Percentiles rank a stretch among this genome's conserved stretches.
Evolutionary conservation across 1,140 invertebrate species (phyloP).

Genomic region (Neelides sp.): DNA sequence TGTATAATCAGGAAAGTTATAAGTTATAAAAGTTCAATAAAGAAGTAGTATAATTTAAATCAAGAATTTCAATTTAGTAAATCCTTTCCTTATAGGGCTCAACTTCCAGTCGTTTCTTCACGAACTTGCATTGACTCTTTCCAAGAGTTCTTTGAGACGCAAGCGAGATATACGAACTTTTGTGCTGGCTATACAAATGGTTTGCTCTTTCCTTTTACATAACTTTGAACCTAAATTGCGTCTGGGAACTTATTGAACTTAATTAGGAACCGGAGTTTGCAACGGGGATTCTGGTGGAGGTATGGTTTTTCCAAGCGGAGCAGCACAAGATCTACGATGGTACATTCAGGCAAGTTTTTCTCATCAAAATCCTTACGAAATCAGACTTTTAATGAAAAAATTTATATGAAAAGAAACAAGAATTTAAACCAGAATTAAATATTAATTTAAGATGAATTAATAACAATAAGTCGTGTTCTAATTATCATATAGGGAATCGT

Average conservation of each 20-base stretch:
- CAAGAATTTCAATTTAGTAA: too few species aligned
- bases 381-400: too few species aligned
- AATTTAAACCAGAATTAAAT: not conserved
- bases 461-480: too few species aligned
- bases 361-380: too few species aligned
- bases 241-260: slow-evolving; percentile 15
- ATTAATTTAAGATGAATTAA: not conserved
- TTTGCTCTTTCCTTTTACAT: slow-evolving; percentile 14
- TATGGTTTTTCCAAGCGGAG: slow-evolving; percentile 37
- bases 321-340: slow-evolving; percentile 5
- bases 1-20: too few species aligned
- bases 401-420: not conserved
- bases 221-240: slow-evolving; percentile 2
- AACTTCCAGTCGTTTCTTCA: slow-evolving; percentile 39
- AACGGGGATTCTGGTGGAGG: slow-evolving; percentile 52
- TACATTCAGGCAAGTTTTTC: slow-evolving; percentile 13
- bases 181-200: slow-evolving; percentile 48
- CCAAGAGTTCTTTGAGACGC: slow-evolving; percentile 38
- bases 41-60: too few species aligned
- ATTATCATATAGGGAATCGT: not conserved
- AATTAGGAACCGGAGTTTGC: slow-evolving; percentile 44
- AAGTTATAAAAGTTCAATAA: too few species aligned
- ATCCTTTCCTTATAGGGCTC: too few species aligned
- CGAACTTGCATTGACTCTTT: slow-evolving; percentile 39
- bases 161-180: slow-evolving; percentile 45